Base-by-base conservation (phyloP, 2,113 vertebrate genomes). In the Sclerurus mexicanus region DNA sequence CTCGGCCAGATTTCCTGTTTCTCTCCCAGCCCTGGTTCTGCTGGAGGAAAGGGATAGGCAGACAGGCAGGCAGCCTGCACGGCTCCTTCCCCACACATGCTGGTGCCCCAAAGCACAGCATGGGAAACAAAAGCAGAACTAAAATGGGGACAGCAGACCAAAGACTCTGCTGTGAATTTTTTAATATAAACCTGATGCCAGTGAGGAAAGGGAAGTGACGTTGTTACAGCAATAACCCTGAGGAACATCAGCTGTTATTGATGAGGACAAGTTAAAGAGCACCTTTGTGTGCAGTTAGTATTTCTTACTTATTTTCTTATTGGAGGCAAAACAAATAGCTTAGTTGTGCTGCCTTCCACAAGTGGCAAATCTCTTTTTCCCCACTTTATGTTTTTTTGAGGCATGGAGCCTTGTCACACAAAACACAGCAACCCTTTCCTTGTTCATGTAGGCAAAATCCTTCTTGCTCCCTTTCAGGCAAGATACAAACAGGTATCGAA, bases 341-440 rank as follows among this genome's bases (percentile, higher is more conserved):
- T 27, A 44, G 40, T 60, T 74, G 31, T 39, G 50, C 71, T 79
- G 80, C 30, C 28, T 86, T 46, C 60, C 52, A 55, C 72, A 67
- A 59, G 64, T 33, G 35, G 49, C 64, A 89, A 72, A 89, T 40
- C 55, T 66, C 28, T 73, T 74, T 86, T 89, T 67, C 68, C 68
- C 75, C 60, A 39, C 52, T 30, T 23, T 5, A 28, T 1, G 10
- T 23, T 11, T 37, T 72, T 88, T 76, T 60, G 79, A 85, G 75
- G 44, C 37, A 49, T 0, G 0, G 4, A 3, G 23, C 31, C 79
- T 80, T 3, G 0, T 73, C 37, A 19, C 1, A 2, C 0, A 0
- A 55, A 84, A 71, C 55, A 40, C 40, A 58, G 47, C 42, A 81
- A 39, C 64, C 28, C 14, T 83, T 64, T 72, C 37, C 60, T 81